Base-by-base conservation (phyloP, 1,140 invertebrate genomes). In the Drosophila elegans region DNA sequence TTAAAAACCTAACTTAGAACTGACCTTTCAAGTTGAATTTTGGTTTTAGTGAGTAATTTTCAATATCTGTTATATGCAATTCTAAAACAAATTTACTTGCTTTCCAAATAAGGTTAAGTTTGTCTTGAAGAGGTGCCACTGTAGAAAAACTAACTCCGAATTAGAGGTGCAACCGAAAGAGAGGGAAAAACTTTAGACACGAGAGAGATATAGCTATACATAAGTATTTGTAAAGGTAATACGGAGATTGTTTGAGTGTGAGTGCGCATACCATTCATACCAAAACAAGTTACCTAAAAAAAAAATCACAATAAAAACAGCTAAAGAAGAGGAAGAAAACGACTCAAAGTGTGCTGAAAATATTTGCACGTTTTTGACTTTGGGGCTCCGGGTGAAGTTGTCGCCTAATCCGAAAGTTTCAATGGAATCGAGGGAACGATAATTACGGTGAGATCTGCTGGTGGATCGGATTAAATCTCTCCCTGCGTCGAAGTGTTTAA, bases 321-420 rank as follows among this genome's bases (percentile, higher is more conserved):
- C 34, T 21, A n/a, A 6, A 21, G 53, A 57, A 45, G 53, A 52
- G 13, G 61, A 68, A 52, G 32, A 61, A 60, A 80, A 61, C 78
- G 42, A 39, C 42, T 69, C 67, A 55, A 39, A 56, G 63, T 79
- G 68, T 78, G 79, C 74, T 79, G 48, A 82, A 82, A 80, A 83
- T 88, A 89, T 88, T 89, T 88, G 84, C 83, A 88, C 84, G 84
- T 88, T 88, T 83, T 73, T 52, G 59, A 74, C 54, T 62, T 71
- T 52, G 60, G 34, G 44, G 68, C 44, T 77, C 51, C 42, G 25
- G 38, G 41, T 38, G 21, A 46, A 60, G 69, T 42, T 68, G 54
- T 63, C 72, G 64, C 45, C 68, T 71, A 56, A 71, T 71, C 68
- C 51, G 66, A 72, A 71, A 72, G 67, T 71, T 71, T 57, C 21